A percentile compares a stretch with the other conserved stretches of the same genome.
Evolutionary conservation across 2,888 invertebrate species (phyloP).

Genomic region (Drosophila pseudotakahashii): DNA sequence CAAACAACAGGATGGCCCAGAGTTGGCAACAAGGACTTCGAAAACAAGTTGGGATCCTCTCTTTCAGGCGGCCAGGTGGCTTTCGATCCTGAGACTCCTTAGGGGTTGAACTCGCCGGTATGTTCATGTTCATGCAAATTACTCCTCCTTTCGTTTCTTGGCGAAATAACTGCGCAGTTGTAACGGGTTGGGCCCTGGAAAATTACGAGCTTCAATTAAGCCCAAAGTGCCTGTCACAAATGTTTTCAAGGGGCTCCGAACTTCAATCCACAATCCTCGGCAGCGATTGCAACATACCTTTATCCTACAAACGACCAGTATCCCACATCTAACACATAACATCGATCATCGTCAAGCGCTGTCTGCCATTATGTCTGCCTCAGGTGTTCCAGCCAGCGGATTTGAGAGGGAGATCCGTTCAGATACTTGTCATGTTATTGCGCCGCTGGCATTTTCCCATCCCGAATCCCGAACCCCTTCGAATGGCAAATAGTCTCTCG

Average conservation of each 20-base stretch:
- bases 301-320: background rate
- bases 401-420: conserved; percentile 20
- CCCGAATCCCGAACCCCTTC: background rate
- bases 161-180: conserved; percentile 62
- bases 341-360: conserved; percentile 67
- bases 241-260: background rate
- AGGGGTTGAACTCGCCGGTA: conserved; percentile 51
- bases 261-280: conserved; percentile 12
- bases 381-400: conserved; percentile 55
- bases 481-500: background rate
- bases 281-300: conserved; percentile 31
- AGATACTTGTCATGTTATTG: conserved; percentile 59
- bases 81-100: background rate
- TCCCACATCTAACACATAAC: conserved; percentile 25
- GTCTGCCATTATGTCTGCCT: conserved; percentile 38
- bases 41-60: conserved; percentile 57
- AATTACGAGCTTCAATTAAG: conserved; percentile 46
- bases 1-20: conserved; percentile 52
- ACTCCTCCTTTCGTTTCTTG: conserved; percentile 6
- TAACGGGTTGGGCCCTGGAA: conserved; percentile 52
- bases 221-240: conserved; percentile 47
- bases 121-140: conserved; percentile 23
- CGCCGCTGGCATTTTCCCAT: conserved; percentile 46
- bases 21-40: conserved; percentile 51
- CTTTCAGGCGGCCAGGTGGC: conserved; percentile 56